These are phyloP conservation scores for Heteromurus nitidus DNA, from an alignment of 2,888 invertebrate species.

Conservation along the genomic window DNA sequence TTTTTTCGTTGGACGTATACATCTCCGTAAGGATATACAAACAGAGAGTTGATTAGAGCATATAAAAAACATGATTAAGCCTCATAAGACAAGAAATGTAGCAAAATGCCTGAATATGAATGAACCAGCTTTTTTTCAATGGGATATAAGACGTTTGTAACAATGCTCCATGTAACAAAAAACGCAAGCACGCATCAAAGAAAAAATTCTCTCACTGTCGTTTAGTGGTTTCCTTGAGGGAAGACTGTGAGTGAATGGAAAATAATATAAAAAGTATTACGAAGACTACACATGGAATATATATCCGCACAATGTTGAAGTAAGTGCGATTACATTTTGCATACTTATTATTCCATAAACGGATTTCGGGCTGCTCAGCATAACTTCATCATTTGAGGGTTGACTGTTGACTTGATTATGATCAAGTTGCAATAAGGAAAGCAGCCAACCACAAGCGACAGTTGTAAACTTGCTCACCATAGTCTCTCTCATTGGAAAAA, in stretches of 20 bases:
- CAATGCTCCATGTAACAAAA: too few relatives aligned
- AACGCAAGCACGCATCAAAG: background rate
- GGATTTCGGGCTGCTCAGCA: constrained; percentile 37
- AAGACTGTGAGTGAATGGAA: background rate
- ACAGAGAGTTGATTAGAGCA: too few relatives aligned
- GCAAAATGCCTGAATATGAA: constrained; percentile 14
- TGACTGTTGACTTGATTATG: constrained; percentile 30
- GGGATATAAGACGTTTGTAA: too few relatives aligned
- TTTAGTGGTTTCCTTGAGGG: background rate
- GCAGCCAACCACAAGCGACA: constrained; percentile 47
- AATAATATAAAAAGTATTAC: background rate
- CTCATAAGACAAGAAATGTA: constrained; percentile 30
- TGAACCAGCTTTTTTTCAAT: constrained; percentile 15
- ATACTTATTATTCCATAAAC: constrained; percentile 62
- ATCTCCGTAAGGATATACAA: too few relatives aligned
- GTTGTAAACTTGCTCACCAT: constrained; percentile 24
- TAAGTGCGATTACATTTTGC: constrained; percentile 46
- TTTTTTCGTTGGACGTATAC: too few relatives aligned
- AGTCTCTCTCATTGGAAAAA: constrained; percentile 45
- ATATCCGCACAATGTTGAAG: constrained; percentile 1
- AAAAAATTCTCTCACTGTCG: background rate
- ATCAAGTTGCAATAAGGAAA: constrained; percentile 45
- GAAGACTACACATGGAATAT: background rate
- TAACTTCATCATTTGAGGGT: constrained; percentile 28
- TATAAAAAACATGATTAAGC: constrained; percentile 45